phyloP scores from a whole-genome alignment of 2,797 vertebrate species.

The Gobio occitaniae region DNA sequence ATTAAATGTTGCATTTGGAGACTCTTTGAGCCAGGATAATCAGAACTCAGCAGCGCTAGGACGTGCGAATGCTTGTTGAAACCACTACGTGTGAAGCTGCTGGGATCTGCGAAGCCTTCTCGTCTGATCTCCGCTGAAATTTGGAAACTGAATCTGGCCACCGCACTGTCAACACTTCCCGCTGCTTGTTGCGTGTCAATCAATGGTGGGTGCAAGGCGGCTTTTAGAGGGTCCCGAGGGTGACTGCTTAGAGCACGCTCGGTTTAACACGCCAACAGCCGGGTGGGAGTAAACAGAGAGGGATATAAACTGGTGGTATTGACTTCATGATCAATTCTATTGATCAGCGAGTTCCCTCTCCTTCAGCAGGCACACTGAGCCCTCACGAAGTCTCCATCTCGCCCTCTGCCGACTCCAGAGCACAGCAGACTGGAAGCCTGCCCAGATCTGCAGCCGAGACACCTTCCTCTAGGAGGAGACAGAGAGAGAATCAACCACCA shows the following conservation, averaged over 20 bases:
- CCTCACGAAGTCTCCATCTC: constrained; percentile 57
- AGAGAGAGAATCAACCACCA: constrained; percentile 63
- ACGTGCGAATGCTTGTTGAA: constrained; percentile 25
- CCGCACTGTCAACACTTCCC: constrained; percentile 76
- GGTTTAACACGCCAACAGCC: constrained; percentile 78
- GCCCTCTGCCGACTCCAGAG: constrained; percentile 52
- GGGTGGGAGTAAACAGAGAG: constrained; percentile 79
- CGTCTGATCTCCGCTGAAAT: constrained; percentile 33
- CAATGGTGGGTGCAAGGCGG: constrained; percentile 72
- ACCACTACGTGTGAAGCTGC: background rate
- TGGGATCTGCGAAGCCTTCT: constrained; percentile 15
- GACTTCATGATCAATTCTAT: constrained; percentile 81
- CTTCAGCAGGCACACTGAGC: constrained; percentile 73
- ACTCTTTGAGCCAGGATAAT: constrained; percentile 44
- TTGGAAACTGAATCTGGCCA: constrained; percentile 61
- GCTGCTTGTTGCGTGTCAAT: constrained; percentile 80
- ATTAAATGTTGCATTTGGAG: constrained; percentile 55
- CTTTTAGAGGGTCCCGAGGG: constrained; percentile 80
- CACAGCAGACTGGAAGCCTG: constrained; percentile 54
- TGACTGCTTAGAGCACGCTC: constrained; percentile 76
- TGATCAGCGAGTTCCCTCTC: constrained; percentile 75
- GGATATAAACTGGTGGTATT: constrained; percentile 77
- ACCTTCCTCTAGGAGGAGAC: constrained; percentile 77
- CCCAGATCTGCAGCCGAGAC: constrained; percentile 65
- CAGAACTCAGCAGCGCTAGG: constrained; percentile 22